Base-by-base conservation (phyloP, 2,113 vertebrate species). In the Nothoprocta pentlandii region DNA sequence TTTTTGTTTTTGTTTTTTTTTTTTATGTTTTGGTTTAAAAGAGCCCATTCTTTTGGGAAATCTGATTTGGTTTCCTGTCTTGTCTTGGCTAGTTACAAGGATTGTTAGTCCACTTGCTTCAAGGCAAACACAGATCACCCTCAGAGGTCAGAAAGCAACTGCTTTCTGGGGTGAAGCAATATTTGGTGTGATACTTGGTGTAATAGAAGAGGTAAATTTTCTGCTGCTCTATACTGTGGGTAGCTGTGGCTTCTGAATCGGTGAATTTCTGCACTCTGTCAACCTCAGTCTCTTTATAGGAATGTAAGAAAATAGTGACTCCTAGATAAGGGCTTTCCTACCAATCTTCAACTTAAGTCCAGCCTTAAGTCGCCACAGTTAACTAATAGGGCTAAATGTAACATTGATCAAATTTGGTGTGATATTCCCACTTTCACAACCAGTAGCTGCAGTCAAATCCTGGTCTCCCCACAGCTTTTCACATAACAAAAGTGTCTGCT, bases 141-240 rank as follows among this genome's bases (percentile, higher is more conserved):
- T 94, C 70, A 44, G 82, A 68, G 92, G 85, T 81, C 73, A 94
- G 73, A 83, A 92, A 88, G 66, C 46, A 93, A 70, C 87, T 80
- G 79, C 17, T 53, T 85, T 83, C 79, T 10, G 4, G 64, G 51
- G 23, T 68, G 59, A 78, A 86, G 61, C 61, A 69, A 78, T 90
- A 58, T 30, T 88, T n/a, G 23, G 28, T 59, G 58, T 53, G 85
- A 77, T 51, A 77, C 58, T 44, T 90, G 46, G 19, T 78, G 51
- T 51, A 85, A 90, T 78, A 85, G 63, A 66, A 91, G 22, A 47
- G 71, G 80, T 90, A 92, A 13, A 78, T 90, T 95, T 90, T 78
- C 36, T 28, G 71, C 26, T 61, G 21, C 41, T 71, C 71, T 51
- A 9, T 59, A 10, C 39, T 46, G 26, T 69, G 32, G 17, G 44